A percentile compares a stretch with the other conserved stretches of the same genome.
Conservation (phyloP, 2,113 vertebrate genomes). For the Oncorhynchus nerka region DNA sequence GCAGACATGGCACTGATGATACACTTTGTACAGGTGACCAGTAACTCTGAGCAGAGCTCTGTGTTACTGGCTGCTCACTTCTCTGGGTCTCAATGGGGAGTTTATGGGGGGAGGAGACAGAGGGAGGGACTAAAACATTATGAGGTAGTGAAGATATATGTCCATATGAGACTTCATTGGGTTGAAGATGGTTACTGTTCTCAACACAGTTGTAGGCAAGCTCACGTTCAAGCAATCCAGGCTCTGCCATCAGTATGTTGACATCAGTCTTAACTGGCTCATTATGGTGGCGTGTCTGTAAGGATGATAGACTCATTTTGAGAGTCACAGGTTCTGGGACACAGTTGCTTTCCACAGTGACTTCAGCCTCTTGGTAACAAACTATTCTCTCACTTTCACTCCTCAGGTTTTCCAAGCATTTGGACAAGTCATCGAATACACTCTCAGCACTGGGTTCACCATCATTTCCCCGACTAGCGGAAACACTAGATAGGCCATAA, state of each 20-base stretch:
- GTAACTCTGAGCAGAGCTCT: not conserved
- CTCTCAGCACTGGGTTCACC: slow-evolving; percentile 5
- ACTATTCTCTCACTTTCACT: slow-evolving; percentile 30
- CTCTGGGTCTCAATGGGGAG: not conserved
- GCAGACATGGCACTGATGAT: slow-evolving; percentile 2
- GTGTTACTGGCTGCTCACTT: not conserved
- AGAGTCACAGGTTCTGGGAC: not conserved
- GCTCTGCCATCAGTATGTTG: not conserved
- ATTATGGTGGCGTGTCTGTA: not conserved
- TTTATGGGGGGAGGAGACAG: not conserved
- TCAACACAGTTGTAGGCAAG: not conserved
- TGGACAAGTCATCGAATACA: slow-evolving; percentile 45
- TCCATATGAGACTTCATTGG: not conserved
- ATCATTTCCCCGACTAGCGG: not conserved
- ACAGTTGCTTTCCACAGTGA: not conserved
- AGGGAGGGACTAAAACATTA: not conserved
- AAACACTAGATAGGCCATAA: not conserved
- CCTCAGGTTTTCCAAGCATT: slow-evolving; percentile 47
- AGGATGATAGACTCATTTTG: not conserved
- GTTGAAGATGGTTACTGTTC: slow-evolving; percentile 16
- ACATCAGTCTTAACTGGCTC: not conserved
- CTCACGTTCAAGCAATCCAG: not conserved
- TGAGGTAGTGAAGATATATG: slow-evolving; percentile 4
- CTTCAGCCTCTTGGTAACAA: slow-evolving; percentile 17
- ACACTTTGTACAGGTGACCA: slow-evolving; percentile 9